Conservation (phyloP, 1,140 invertebrate species). For the Halictus rubicundus region DNA sequence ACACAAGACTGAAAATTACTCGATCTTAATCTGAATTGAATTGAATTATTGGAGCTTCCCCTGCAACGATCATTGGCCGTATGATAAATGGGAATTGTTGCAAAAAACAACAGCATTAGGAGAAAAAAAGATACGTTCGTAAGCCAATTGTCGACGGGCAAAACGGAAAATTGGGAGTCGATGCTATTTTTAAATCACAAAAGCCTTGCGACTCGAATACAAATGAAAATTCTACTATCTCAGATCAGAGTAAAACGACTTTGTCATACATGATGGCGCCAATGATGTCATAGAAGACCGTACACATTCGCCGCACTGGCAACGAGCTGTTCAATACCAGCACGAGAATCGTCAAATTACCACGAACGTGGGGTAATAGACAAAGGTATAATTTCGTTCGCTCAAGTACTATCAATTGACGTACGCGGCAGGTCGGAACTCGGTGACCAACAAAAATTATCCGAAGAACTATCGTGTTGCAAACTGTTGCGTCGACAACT, state of each 20-base stretch:
- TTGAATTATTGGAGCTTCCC: no score
- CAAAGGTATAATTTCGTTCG: slow-evolving; percentile 98
- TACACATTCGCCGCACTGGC: slow-evolving; percentile 90
- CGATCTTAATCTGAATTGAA: slow-evolving; percentile 80
- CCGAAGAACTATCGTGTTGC: slow-evolving; percentile 91
- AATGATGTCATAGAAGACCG: slow-evolving; percentile 91
- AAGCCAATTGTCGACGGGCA: slow-evolving; percentile 82
- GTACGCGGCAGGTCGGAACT: slow-evolving; percentile 84
- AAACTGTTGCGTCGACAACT: slow-evolving; percentile 94
- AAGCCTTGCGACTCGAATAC: slow-evolving; percentile 83
- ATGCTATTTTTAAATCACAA: slow-evolving; percentile 50
- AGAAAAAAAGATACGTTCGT: slow-evolving; percentile 84
- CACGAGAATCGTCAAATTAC: slow-evolving; percentile 91
- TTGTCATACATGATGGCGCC: slow-evolving; percentile 91
- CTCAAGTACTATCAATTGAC: slow-evolving; percentile 93
- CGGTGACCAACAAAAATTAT: slow-evolving; percentile 76
- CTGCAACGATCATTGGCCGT: no score
- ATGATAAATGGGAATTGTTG: no score
- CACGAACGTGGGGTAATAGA: slow-evolving; percentile 98
- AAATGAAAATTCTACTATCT: slow-evolving; percentile 93
- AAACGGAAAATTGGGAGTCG: slow-evolving; percentile 62
- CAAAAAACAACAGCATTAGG: slow-evolving; percentile 83
- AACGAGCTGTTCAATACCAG: slow-evolving; percentile 91
- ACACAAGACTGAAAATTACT: slow-evolving; percentile 66
- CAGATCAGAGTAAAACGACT: slow-evolving; percentile 97